Evolutionary conservation across 2,797 vertebrate species (phyloP).

Genomic region (Tolypeutes matacus): DNA sequence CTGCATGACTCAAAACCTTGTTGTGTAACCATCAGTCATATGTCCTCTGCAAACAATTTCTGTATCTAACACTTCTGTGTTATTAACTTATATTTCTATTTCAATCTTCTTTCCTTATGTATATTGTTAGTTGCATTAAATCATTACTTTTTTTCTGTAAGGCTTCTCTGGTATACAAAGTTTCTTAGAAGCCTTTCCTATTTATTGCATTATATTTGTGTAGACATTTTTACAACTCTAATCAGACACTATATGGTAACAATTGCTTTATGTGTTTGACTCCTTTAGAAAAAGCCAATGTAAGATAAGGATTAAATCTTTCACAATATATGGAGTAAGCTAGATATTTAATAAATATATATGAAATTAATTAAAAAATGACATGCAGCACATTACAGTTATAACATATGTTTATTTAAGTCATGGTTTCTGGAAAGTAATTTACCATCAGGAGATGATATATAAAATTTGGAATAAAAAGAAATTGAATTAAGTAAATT

Average conservation of each 20-base stretch:
- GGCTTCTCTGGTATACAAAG: neutral
- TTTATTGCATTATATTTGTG: neutral
- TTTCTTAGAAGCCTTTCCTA: neutral
- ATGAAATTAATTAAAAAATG: no score
- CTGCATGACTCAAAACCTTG: neutral
- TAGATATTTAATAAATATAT: no score
- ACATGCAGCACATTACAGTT: no score
- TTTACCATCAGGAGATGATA: no score
- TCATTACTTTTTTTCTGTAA: constrained; percentile 1
- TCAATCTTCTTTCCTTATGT: neutral
- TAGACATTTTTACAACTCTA: neutral
- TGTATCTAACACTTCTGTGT: neutral
- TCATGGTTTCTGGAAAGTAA: no score
- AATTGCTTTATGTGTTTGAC: no score
- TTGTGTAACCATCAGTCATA: neutral
- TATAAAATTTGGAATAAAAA: no score
- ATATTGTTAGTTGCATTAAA: neutral
- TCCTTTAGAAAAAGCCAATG: no score
- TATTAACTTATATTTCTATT: neutral
- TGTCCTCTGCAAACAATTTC: neutral
- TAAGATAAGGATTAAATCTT: no score
- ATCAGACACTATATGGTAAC: neutral
- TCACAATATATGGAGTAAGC: no score
- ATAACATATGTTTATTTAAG: no score
- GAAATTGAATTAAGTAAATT: no score